Conservation (phyloP, 2,113 vertebrate genomes). For the Seriola dumerili region DNA sequence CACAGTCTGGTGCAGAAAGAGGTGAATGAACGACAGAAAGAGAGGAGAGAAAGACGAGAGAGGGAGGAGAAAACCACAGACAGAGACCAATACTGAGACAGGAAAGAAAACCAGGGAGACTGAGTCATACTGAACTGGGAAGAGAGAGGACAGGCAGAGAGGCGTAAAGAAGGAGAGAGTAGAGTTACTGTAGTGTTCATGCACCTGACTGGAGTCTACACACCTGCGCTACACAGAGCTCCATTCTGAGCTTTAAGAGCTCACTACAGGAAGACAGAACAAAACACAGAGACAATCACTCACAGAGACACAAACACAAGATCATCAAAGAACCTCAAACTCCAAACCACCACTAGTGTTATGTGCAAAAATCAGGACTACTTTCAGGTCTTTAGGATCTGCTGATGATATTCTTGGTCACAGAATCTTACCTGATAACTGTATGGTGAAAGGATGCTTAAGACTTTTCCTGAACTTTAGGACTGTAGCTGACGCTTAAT, state of each 20-base stretch:
- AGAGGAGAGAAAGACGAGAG: slow-evolving; percentile 2
- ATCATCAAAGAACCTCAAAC: slow-evolving; percentile 83
- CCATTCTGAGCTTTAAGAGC: slow-evolving; percentile 85
- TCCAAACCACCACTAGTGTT: slow-evolving; percentile 47
- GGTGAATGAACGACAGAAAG: slow-evolving; percentile 24
- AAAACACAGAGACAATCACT: slow-evolving; percentile 85
- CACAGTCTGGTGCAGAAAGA: slow-evolving; percentile 74
- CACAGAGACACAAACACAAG: slow-evolving; percentile 83
- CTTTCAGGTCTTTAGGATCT: slow-evolving; percentile 5
- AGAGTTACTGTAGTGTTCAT: slow-evolving; percentile 70
- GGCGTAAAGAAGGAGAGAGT: slow-evolving; percentile 20
- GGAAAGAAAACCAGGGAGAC: slow-evolving; percentile 23
- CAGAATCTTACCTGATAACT: slow-evolving; percentile 51
- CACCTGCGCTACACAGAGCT: slow-evolving; percentile 86
- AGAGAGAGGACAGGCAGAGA: slow-evolving; percentile 41
- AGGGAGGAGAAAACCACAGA: slow-evolving; percentile 3
- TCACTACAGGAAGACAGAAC: slow-evolving; percentile 86
- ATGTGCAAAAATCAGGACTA: slow-evolving; percentile 29
- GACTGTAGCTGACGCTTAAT: neutral
- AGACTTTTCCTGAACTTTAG: neutral
- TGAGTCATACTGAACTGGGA: slow-evolving; percentile 27
- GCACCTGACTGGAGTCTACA: slow-evolving; percentile 85
- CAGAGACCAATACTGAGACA: slow-evolving; percentile 6
- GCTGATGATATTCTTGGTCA: neutral
- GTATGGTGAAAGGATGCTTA: neutral